Evolutionary conservation across 2,113 vertebrate species (phyloP), one percentile per base, ranked within the genome.

Genomic region (Oryzias melastigma): DNA sequence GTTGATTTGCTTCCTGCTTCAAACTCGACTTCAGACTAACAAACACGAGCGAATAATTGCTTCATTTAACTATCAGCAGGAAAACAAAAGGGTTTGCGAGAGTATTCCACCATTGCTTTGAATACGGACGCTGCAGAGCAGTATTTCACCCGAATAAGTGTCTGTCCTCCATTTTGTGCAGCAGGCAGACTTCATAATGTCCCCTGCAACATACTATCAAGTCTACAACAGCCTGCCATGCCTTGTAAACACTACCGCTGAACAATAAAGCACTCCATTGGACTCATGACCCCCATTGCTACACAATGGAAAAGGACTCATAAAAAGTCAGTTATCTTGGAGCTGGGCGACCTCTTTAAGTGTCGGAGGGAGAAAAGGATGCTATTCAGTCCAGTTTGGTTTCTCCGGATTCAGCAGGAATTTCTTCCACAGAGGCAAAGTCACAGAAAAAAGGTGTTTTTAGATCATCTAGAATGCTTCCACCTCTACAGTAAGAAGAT

Each of bases 191-290:
- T 83, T 81, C 58, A 79, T 80, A 85, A 82, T 89, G 85, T 80
- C 70, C 60, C 46, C 53, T 62, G 64, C 49, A 80, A 74, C 87
- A 86, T 65, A 75, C 75, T 77, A 61, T 75, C 75, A 78, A 68
- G 76, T 77, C 72, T 71, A 76, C 71, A 75, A 73, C 83, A 73
- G 73, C 86, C 67, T 35, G 57, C 81, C 51, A 43, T 81, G 81
- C 73, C 88, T 91, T 90, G 89, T 92, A 91, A 92, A 92, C 70
- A 78, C 75, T 59, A 58, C 80, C 47, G 24, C 71, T 65, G 85
- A 85, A 93, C 91, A 90, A 88, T 95, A 94, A 94, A 94, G 85
- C 83, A 88, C 89, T 93, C 92, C 84, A 91, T 86, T 83, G 85
- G 85, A 87, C 84, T 88, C 88, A 85, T 89, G 85, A 85, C 91